Evolutionary conservation across 2,113 vertebrate genomes (phyloP).

Genomic region (Gymnarchus niloticus): DNA sequence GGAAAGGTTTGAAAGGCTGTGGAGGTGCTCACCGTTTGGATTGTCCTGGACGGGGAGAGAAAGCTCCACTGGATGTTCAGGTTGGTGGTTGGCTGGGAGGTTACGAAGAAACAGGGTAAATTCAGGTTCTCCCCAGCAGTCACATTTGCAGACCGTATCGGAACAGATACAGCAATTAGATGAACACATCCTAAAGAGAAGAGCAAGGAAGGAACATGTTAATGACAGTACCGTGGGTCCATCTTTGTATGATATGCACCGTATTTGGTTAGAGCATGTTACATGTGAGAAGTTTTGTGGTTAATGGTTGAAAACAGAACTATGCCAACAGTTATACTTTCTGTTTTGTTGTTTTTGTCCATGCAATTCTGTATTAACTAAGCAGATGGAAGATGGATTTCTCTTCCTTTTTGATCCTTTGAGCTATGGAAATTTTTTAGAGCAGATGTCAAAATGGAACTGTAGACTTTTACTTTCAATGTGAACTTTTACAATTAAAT

Average conservation of each 20-base stretch:
- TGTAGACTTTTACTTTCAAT: no score
- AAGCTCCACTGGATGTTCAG: slow-evolving; percentile 51
- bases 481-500: not conserved
- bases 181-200: slow-evolving; percentile 43
- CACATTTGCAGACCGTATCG: slow-evolving; percentile 42
- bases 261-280: not conserved
- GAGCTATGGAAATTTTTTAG: not conserved
- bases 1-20: not conserved
- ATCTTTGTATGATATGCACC: not conserved
- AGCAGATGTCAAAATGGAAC: not conserved
- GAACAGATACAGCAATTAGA: slow-evolving; percentile 40
- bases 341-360: not conserved
- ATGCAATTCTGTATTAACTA: not conserved
- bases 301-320: no score
- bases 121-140: slow-evolving; percentile 31
- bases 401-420: not conserved
- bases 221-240: not conserved
- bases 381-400: not conserved
- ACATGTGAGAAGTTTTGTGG: not conserved
- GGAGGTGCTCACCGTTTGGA: slow-evolving; percentile 39
- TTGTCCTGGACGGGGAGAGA: not conserved
- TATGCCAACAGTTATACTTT: not conserved
- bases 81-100: slow-evolving; percentile 16
- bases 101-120: slow-evolving; percentile 45
- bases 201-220: not conserved